These are phyloP conservation scores for Macrostomum lignano DNA, from an alignment of 1,140 invertebrate genomes.

Conservation along the genomic window DNA sequence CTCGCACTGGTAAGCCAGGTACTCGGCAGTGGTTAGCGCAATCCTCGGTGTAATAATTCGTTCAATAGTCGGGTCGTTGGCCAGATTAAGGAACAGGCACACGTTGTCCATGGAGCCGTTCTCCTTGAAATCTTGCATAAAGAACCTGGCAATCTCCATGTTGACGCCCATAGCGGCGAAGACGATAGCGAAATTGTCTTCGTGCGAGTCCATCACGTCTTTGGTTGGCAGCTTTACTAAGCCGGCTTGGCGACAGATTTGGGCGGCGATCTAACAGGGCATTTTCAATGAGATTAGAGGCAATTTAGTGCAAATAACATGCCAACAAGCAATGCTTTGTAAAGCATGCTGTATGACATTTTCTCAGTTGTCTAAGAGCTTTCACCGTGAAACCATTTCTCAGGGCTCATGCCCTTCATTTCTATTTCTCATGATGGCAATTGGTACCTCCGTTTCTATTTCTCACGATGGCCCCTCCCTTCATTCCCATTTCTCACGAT, in stretches of 20 bases:
- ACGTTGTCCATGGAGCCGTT: constrained; percentile 98
- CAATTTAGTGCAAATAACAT: too few relatives aligned
- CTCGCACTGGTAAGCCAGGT: constrained; percentile 84
- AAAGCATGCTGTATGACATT: too few relatives aligned
- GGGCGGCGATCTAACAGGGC: constrained; percentile 89
- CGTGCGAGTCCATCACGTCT: constrained; percentile 52
- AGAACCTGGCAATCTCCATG: constrained; percentile 92
- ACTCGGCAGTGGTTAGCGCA: constrained; percentile 78
- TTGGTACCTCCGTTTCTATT: too few relatives aligned
- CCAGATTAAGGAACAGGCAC: constrained; percentile 81
- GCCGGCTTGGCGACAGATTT: constrained; percentile 92
- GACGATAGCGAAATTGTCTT: constrained; percentile 85
- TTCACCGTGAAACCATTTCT: too few relatives aligned
- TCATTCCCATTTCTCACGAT: too few relatives aligned
- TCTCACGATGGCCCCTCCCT: too few relatives aligned
- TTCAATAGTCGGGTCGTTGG: constrained; percentile 92
- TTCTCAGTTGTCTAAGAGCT: too few relatives aligned
- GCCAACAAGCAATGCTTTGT: too few relatives aligned
- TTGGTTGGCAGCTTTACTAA: constrained; percentile 52
- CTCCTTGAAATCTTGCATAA: constrained; percentile 73
- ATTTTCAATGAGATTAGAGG: too few relatives aligned
- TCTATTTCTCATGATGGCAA: too few relatives aligned
- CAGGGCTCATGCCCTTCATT: too few relatives aligned
- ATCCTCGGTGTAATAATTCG: constrained; percentile 88
- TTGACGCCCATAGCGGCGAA: constrained; percentile 98